These are phyloP conservation scores for Melanostoma scalare DNA, from an alignment of 2,888 invertebrate genomes.

Conservation along the genomic window DNA sequence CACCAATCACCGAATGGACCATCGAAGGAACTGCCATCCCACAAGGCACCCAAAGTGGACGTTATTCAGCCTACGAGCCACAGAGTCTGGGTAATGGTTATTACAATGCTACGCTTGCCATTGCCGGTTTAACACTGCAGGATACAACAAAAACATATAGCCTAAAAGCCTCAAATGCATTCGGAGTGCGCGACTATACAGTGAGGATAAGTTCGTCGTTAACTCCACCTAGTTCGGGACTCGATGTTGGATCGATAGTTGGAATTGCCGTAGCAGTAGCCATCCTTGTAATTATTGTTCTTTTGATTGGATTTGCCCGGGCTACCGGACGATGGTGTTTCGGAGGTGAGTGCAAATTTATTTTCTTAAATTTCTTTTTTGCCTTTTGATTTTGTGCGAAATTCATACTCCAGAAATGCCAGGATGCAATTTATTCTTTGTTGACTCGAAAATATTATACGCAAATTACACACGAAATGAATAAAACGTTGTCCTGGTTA, in stretches of 20 bases:
- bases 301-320: constrained; percentile 87
- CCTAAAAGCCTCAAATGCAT: constrained; percentile 87
- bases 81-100: constrained; percentile 83
- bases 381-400: constrained; percentile 1
- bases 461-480: background rate
- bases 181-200: constrained; percentile 86
- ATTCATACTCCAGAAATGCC: background rate
- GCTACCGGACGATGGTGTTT: constrained; percentile 94
- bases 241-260: constrained; percentile 90
- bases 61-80: constrained; percentile 80
- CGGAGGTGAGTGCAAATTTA: constrained; percentile 86
- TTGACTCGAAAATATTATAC: background rate
- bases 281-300: constrained; percentile 86
- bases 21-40: constrained; percentile 84
- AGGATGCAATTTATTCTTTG: background rate
- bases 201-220: constrained; percentile 88
- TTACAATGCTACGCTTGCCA: constrained; percentile 87
- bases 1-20: constrained; percentile 87
- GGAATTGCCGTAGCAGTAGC: constrained; percentile 88
- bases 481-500: too few relatives aligned
- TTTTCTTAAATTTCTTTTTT: background rate
- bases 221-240: constrained; percentile 86
- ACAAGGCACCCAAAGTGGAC: constrained; percentile 82
- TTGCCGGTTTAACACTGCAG: constrained; percentile 87
- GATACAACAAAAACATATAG: constrained; percentile 89